Evolutionary conservation across 2,113 vertebrate species (phyloP).

Genomic region (Halcyon malimbica): DNA sequence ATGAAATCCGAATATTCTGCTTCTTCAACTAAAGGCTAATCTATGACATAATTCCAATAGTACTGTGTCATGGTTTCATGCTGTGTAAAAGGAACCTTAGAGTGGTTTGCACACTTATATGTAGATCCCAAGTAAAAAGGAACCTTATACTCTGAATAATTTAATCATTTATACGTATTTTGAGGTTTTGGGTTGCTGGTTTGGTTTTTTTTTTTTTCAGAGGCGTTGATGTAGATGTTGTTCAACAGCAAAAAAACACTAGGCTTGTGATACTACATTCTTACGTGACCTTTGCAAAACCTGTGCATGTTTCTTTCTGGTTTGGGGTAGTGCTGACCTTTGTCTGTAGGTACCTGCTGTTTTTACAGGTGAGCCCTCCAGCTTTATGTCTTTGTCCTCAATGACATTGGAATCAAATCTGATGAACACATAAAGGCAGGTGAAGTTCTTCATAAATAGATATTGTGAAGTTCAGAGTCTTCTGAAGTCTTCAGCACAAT

Average conservation of each 20-base stretch:
- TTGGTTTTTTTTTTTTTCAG: not conserved
- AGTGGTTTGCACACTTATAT: not conserved
- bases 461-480: not conserved
- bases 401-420: not conserved
- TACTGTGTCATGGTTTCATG: not conserved
- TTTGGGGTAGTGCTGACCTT: not conserved
- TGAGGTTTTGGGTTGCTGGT: not conserved
- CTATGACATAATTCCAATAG: not conserved
- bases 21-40: not conserved
- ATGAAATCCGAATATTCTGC: not conserved
- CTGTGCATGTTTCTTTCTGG: not conserved
- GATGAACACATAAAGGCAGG: not conserved
- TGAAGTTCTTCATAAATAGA: not conserved
- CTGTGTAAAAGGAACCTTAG: not conserved
- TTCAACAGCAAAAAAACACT: not conserved
- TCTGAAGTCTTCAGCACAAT: not conserved
- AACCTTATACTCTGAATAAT: not conserved
- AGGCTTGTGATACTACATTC: not conserved
- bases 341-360: not conserved
- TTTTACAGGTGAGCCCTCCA: not conserved
- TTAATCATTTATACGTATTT: not conserved
- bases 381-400: not conserved
- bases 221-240: not conserved
- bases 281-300: not conserved
- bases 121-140: not conserved